phyloP scores from a whole-genome alignment of 2,113 vertebrate genomes.

The Carlito syrichta region DNA sequence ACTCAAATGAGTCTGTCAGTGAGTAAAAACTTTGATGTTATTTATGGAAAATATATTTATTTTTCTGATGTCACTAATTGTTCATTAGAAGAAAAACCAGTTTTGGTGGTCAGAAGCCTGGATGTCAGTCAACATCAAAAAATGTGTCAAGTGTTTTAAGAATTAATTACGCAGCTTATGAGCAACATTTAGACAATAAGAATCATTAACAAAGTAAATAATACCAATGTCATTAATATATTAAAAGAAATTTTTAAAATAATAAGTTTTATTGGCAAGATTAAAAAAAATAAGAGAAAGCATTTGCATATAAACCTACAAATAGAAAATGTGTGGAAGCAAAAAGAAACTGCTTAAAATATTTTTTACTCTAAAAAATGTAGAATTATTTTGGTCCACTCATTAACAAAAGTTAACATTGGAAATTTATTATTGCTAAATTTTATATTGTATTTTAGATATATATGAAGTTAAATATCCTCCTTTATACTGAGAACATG shows the following conservation, averaged over 20 bases:
- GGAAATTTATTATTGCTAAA: background rate
- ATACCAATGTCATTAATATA: background rate
- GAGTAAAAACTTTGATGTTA: background rate
- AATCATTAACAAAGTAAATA: background rate
- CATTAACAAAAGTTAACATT: background rate
- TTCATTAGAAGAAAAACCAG: background rate
- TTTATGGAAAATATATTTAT: background rate
- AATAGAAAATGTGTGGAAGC: background rate
- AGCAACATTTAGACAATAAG: background rate
- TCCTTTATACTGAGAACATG: background rate
- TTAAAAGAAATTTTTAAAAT: background rate
- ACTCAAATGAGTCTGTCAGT: background rate
- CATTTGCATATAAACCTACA: background rate
- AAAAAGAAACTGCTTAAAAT: background rate
- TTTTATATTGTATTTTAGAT: background rate
- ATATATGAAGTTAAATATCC: background rate
- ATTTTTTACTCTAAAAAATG: background rate
- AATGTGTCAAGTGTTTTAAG: background rate
- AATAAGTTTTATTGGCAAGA: background rate
- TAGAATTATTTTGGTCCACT: background rate
- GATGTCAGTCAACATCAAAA: background rate
- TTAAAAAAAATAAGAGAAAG: background rate
- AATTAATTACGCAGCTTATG: background rate
- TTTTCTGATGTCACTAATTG: background rate
- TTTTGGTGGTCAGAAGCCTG: background rate